These are phyloP conservation scores for Urocitellus parryii DNA, from an alignment of 2,113 vertebrate genomes.

Conservation along the genomic window DNA sequence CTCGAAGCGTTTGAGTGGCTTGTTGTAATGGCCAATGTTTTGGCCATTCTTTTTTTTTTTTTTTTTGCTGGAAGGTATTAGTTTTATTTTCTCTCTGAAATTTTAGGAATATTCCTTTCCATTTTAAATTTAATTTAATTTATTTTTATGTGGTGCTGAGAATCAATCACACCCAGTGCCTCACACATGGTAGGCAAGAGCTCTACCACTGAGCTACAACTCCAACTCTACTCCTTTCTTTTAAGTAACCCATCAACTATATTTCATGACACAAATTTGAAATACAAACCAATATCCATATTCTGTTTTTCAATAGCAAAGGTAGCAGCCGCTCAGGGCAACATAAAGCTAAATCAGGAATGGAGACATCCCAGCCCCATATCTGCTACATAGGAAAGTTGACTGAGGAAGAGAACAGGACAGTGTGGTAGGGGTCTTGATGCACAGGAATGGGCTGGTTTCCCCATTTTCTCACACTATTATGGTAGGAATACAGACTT, in stretches of 20 bases:
- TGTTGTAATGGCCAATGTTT: too few species aligned
- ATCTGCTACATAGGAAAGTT: background rate
- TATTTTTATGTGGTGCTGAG: too few species aligned
- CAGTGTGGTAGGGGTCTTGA: background rate
- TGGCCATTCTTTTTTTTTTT: too few species aligned
- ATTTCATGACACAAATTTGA: background rate
- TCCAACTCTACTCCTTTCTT: background rate
- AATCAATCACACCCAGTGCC: too few species aligned
- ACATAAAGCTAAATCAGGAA: background rate
- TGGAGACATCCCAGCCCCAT: background rate
- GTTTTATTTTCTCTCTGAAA: background rate
- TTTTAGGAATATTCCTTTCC: background rate
- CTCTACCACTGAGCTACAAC: too few species aligned
- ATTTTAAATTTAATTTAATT: too few species aligned
- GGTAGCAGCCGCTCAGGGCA: background rate
- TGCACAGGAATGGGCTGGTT: background rate
- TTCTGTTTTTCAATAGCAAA: background rate
- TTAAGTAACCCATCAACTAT: background rate
- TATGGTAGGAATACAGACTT: background rate
- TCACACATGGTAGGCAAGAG: too few species aligned
- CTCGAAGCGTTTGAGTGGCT: too few species aligned
- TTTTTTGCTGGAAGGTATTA: background rate
- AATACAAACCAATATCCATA: background rate
- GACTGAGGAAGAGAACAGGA: background rate
- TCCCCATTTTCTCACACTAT: background rate